Conservation (phyloP, 2,113 vertebrate genomes). For the Saccopteryx leptura region DNA sequence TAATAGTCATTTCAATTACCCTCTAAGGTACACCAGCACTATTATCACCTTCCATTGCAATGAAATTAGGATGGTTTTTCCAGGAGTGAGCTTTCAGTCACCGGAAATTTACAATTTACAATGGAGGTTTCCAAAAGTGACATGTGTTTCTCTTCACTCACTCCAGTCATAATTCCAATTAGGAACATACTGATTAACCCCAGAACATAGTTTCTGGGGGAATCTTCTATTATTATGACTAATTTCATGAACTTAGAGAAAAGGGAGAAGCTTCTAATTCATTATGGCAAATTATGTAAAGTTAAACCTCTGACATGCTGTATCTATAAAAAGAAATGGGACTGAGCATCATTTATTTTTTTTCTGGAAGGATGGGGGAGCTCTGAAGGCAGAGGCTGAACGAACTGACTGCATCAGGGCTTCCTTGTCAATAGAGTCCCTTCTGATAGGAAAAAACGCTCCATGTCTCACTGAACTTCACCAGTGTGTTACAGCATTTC, state of each 20-base stretch:
- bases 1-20: not conserved
- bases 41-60: not conserved
- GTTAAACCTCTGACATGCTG: conserved; percentile 37
- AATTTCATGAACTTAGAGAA: conserved; percentile 72
- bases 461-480: not conserved
- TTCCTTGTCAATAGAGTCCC: not conserved
- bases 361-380: not conserved
- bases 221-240: conserved; percentile 68
- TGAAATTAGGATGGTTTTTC: conserved; percentile 57
- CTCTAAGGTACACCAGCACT: not conserved
- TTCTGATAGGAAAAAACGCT: not conserved
- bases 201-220: conserved; percentile 64
- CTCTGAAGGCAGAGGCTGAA: conserved; percentile 28
- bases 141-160: conserved; percentile 74
- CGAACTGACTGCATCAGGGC: not conserved
- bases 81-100: conserved; percentile 10
- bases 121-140: conserved; percentile 67
- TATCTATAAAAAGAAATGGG: conserved; percentile 59
- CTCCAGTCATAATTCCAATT: conserved; percentile 68
- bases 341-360: not conserved
- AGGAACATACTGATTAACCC: conserved; percentile 71
- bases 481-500: not conserved
- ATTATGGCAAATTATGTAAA: conserved; percentile 69
- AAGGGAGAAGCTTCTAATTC: conserved; percentile 64
- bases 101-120: conserved; percentile 17